Percentiles rank a stretch among this genome's conserved stretches.
phyloP scores from a whole-genome alignment of 2,888 invertebrate genomes.

The Punctoribates punctum region DNA sequence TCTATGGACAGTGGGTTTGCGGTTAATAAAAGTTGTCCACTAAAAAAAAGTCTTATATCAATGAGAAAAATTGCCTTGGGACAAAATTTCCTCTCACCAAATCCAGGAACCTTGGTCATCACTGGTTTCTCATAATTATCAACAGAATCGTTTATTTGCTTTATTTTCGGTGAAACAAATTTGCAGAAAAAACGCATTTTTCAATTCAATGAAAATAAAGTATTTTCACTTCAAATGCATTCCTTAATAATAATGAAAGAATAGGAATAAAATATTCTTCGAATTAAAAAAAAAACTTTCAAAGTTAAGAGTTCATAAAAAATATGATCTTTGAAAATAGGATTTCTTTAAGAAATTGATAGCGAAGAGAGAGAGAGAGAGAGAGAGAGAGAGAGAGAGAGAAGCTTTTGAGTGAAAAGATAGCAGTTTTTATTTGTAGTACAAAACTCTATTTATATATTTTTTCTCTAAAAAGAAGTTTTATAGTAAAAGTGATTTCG shows the following conservation, averaged over 20 bases:
- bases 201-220: background rate
- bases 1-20: too few relatives aligned
- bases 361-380: background rate
- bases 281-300: background rate
- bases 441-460: constrained; percentile 29
- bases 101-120: too few relatives aligned
- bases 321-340: background rate
- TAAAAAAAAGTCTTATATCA: too few relatives aligned
- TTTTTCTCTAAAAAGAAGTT: background rate
- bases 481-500: constrained; percentile 13
- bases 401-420: background rate
- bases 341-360: background rate
- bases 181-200: background rate
- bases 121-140: too few relatives aligned
- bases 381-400: background rate
- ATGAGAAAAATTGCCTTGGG: too few relatives aligned
- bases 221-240: background rate
- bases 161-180: too few relatives aligned
- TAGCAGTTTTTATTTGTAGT: constrained; percentile 16
- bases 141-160: too few relatives aligned
- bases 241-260: background rate
- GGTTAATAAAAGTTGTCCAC: too few relatives aligned
- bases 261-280: background rate
- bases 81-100: too few relatives aligned
- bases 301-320: background rate